These are phyloP conservation scores for Plutella xylostella DNA, from an alignment of 2,888 invertebrate species.

Conservation along the genomic window DNA sequence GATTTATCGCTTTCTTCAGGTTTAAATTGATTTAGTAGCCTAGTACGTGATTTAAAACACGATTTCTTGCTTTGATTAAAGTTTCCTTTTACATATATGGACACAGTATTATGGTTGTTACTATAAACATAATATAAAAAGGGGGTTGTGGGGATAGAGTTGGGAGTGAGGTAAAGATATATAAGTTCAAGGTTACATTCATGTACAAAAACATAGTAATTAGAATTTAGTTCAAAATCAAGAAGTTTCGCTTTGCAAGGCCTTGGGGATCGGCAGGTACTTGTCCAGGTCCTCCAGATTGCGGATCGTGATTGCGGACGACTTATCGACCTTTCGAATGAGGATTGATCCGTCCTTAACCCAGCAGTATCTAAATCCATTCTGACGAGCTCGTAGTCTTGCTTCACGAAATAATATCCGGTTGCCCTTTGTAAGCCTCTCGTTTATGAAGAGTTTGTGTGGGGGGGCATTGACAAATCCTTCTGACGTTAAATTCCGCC, in stretches of 20 bases:
- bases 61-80: too few species aligned
- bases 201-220: background rate
- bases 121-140: background rate
- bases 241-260: background rate
- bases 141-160: too few species aligned
- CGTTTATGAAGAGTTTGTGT: background rate
- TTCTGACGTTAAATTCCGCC: background rate
- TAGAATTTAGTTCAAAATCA: background rate
- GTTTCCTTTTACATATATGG: background rate
- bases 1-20: too few species aligned
- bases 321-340: background rate
- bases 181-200: background rate
- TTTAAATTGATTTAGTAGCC: too few species aligned
- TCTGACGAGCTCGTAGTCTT: background rate
- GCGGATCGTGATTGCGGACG: background rate
- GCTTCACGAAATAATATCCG: constrained; percentile 3
- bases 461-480: background rate
- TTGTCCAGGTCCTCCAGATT: background rate
- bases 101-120: background rate
- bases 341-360: background rate
- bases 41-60: too few species aligned
- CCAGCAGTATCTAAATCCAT: background rate
- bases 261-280: background rate
- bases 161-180: background rate
- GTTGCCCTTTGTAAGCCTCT: constrained; percentile 4